Conservation (phyloP, 1,140 invertebrate genomes). For the Anastrepha ludens region DNA sequence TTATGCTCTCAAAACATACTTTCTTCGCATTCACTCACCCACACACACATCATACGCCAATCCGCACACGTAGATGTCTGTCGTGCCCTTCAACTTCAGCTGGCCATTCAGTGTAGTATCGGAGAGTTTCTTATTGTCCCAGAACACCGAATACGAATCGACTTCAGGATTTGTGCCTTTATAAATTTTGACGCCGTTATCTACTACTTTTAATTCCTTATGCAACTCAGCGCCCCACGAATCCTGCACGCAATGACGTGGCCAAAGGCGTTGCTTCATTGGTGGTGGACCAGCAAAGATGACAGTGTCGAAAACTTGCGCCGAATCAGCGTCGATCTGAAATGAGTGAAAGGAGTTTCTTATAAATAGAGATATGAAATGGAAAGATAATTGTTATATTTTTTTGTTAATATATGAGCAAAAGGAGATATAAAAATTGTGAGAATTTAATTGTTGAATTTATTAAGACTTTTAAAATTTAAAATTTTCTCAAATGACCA, state of each 20-base stretch:
- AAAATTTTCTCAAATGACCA: too few relatives aligned
- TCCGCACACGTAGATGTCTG: conserved; percentile 96
- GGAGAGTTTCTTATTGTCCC: conserved; percentile 94
- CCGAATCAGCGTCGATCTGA: conserved; percentile 81
- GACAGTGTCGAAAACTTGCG: conserved; percentile 91
- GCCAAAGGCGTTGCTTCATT: conserved; percentile 93
- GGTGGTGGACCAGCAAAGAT: conserved; percentile 90
- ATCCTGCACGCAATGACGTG: conserved; percentile 95
- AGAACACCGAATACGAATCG: conserved; percentile 98
- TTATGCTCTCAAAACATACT: not conserved
- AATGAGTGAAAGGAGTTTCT: not conserved
- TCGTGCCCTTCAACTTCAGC: conserved; percentile 85
- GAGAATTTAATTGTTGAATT: too few relatives aligned
- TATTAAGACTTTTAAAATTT: too few relatives aligned
- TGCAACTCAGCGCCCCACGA: conserved; percentile 96
- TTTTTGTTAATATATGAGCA: too few relatives aligned
- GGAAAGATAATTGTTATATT: too few relatives aligned
- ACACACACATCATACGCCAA: conserved; percentile 98
- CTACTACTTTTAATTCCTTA: conserved; percentile 87
- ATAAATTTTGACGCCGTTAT: conserved; percentile 88
- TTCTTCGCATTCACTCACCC: conserved; percentile 76
- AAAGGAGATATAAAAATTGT: too few relatives aligned
- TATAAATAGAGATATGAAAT: not conserved
- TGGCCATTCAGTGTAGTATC: conserved; percentile 90
- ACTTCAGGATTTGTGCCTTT: conserved; percentile 96